These are phyloP conservation scores for Columba guinea DNA, from an alignment of 2,797 vertebrate genomes.

Conservation along the genomic window DNA sequence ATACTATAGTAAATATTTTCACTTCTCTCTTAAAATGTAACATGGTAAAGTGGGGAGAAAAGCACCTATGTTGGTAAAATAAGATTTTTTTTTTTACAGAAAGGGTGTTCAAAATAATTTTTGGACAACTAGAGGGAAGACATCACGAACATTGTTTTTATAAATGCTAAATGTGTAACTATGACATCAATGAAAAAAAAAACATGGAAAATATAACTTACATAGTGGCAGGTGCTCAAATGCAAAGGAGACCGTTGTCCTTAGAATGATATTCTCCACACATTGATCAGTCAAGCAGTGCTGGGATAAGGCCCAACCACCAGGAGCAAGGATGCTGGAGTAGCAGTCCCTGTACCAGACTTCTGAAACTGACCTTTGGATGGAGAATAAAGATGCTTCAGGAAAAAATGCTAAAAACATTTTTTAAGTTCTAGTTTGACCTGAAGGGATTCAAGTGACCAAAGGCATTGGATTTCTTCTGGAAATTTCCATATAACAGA, in stretches of 20 bases:
- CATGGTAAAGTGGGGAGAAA: background rate
- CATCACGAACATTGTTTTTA: background rate
- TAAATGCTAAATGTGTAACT: background rate
- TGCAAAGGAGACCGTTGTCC: background rate
- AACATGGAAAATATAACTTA: background rate
- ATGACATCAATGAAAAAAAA: background rate
- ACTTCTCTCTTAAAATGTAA: conserved; percentile 1
- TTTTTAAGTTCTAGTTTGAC: background rate
- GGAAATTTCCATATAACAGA: background rate
- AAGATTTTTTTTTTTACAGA: background rate
- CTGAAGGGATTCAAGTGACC: background rate
- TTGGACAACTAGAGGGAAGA: background rate
- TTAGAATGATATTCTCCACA: background rate
- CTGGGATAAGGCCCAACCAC: background rate
- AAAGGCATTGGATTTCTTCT: background rate
- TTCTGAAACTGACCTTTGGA: background rate
- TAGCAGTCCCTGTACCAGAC: background rate
- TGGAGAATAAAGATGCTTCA: background rate
- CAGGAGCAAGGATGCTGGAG: background rate
- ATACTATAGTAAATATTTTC: background rate
- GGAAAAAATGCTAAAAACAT: background rate
- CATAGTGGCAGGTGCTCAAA: background rate
- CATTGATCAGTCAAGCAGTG: background rate
- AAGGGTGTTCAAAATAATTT: background rate
- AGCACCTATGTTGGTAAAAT: background rate